phyloP scores from a whole-genome alignment of 23 tunicate genomes.

The Styela plicata region DNA sequence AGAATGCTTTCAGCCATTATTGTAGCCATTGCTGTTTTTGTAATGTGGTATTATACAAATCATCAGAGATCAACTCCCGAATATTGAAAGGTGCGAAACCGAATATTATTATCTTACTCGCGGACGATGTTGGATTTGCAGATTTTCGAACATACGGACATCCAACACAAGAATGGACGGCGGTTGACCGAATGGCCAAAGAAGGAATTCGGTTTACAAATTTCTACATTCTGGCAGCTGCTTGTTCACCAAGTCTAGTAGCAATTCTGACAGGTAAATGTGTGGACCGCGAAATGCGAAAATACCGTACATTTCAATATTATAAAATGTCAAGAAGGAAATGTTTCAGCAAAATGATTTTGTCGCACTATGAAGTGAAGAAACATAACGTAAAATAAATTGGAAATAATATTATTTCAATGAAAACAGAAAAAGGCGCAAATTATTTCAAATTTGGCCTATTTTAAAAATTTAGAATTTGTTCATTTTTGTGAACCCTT shows the following conservation, averaged over 20 bases:
- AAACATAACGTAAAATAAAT: neutral
- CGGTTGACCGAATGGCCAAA: conserved; percentile 49
- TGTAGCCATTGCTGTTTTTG: neutral
- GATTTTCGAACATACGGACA: conserved; percentile 65
- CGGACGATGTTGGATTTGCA: conserved; percentile 30
- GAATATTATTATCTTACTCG: neutral
- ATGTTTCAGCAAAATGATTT: neutral
- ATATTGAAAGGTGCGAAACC: neutral
- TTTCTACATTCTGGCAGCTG: conserved; percentile 43
- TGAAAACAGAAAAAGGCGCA: neutral
- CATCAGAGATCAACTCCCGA: neutral
- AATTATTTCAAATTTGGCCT: too few species aligned
- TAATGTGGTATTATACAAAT: neutral
- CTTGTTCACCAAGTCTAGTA: conserved; percentile 66
- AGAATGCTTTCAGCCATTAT: neutral
- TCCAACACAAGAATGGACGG: conserved; percentile 47
- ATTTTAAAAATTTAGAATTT: too few species aligned
- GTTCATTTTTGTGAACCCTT: too few species aligned
- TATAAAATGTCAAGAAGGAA: neutral
- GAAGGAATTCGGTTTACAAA: conserved; percentile 62
- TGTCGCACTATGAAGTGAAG: neutral
- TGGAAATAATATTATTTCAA: too few species aligned
- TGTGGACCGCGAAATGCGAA: neutral
- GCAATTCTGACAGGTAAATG: conserved; percentile 57
- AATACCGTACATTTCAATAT: too few species aligned